phyloP scores from a whole-genome alignment of 2,113 vertebrate species.

The Pachyramphus minor region DNA sequence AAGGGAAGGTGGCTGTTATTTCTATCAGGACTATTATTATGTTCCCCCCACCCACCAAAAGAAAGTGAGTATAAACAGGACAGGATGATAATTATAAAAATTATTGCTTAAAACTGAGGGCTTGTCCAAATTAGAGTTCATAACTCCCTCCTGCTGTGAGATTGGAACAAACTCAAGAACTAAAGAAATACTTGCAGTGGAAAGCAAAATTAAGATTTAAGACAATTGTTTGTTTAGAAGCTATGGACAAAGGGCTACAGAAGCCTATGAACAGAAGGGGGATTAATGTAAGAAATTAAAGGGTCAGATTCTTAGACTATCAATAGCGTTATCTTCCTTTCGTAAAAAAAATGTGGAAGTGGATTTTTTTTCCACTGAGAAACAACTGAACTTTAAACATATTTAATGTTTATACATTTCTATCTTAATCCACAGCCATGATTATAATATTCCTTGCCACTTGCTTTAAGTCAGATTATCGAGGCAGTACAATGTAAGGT shows the following conservation, averaged over 20 bases:
- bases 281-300: neutral
- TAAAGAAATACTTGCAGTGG: neutral
- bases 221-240: neutral
- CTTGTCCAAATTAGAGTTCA: constrained; percentile 7
- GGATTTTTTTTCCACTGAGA: neutral
- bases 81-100: constrained; percentile 23
- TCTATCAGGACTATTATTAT: neutral
- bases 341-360: neutral
- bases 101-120: neutral
- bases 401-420: neutral
- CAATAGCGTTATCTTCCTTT: neutral
- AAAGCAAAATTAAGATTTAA: neutral
- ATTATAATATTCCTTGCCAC: neutral
- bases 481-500: neutral
- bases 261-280: neutral
- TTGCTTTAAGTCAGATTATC: neutral
- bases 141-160: neutral
- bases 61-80: neutral
- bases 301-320: neutral
- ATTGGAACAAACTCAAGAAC: neutral
- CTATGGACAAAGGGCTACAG: neutral
- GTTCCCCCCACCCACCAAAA: rapidly evolving
- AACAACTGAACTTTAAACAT: neutral
- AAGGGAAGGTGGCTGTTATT: neutral
- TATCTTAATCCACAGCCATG: neutral